phyloP scores from a whole-genome alignment of 2,113 vertebrate genomes.

The Leptobrachium leishanense region DNA sequence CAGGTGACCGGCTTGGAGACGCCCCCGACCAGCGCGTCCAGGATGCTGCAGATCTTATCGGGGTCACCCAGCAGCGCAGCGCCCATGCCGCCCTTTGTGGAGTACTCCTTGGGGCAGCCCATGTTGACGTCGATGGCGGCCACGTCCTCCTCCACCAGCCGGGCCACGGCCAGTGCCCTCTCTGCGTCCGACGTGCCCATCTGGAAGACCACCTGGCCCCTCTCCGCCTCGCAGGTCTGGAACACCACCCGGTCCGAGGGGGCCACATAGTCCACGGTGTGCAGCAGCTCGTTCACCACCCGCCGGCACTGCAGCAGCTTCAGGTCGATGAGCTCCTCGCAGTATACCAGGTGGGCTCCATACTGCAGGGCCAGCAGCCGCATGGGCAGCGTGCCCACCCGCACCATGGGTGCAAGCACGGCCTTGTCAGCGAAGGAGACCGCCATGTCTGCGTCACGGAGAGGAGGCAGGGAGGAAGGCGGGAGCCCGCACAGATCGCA shows the following conservation, averaged over 20 bases:
- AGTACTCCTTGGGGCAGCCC: conserved; percentile 98
- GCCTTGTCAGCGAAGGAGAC: conserved; percentile 79
- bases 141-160: conserved; percentile 88
- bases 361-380: conserved; percentile 91
- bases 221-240: conserved; percentile 87
- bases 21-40: conserved; percentile 84
- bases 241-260: conserved; percentile 92
- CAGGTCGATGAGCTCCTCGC: conserved; percentile 95
- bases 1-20: conserved; percentile 87
- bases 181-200: conserved; percentile 94
- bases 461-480: too few species aligned
- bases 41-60: conserved; percentile 93
- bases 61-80: conserved; percentile 90
- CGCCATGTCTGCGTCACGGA: not conserved
- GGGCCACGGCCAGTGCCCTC: conserved; percentile 86
- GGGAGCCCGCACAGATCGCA: too few species aligned
- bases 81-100: conserved; percentile 98
- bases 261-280: conserved; percentile 90
- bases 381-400: conserved; percentile 93
- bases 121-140: conserved; percentile 94
- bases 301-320: conserved; percentile 92
- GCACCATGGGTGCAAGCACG: conserved; percentile 92
- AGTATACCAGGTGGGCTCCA: conserved; percentile 93
- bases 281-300: conserved; percentile 83
- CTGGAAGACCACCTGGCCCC: conserved; percentile 82